Evolutionary conservation across 2,888 invertebrate species (phyloP).

Genomic region (Meiosimyza decipiens): DNA sequence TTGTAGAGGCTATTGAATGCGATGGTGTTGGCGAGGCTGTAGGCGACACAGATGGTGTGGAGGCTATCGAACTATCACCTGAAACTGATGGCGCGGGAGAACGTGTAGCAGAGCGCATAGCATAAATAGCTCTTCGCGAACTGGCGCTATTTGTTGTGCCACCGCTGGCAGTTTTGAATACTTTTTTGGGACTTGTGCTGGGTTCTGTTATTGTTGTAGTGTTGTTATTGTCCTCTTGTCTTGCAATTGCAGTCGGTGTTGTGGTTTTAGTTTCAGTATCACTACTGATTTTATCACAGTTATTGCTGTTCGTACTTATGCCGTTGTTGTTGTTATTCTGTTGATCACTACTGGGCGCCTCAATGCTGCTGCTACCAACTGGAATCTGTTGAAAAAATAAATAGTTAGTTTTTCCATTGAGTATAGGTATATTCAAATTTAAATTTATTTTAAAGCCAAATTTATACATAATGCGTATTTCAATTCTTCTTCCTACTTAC

Average conservation of each 20-base stretch:
- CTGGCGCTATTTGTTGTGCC: conserved; percentile 28
- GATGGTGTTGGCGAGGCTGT: conserved; percentile 60
- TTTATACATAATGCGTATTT: no score
- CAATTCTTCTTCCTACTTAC: conserved; percentile 38
- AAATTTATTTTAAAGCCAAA: no score
- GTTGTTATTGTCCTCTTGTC: conserved; percentile 27
- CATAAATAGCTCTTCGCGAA: conserved; percentile 30
- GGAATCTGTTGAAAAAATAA: conserved; percentile 47
- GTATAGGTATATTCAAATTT: no score
- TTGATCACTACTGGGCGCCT: conserved; percentile 56
- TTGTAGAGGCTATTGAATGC: conserved; percentile 59
- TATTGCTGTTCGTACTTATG: conserved; percentile 38
- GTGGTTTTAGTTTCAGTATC: conserved; percentile 13
- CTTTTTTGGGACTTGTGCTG: conserved; percentile 39
- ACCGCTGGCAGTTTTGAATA: conserved; percentile 38
- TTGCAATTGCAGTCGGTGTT: not conserved
- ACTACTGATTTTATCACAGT: conserved; percentile 36
- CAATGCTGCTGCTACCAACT: conserved; percentile 57
- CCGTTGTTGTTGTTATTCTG: conserved; percentile 47
- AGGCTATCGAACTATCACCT: conserved; percentile 51
- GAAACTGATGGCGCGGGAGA: conserved; percentile 55
- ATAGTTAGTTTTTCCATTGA: not conserved
- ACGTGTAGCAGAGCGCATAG: conserved; percentile 26
- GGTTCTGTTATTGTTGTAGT: conserved; percentile 36
- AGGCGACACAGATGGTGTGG: conserved; percentile 58